phyloP scores from a whole-genome alignment of 2,797 vertebrate species.

The Syncerus caffer region DNA sequence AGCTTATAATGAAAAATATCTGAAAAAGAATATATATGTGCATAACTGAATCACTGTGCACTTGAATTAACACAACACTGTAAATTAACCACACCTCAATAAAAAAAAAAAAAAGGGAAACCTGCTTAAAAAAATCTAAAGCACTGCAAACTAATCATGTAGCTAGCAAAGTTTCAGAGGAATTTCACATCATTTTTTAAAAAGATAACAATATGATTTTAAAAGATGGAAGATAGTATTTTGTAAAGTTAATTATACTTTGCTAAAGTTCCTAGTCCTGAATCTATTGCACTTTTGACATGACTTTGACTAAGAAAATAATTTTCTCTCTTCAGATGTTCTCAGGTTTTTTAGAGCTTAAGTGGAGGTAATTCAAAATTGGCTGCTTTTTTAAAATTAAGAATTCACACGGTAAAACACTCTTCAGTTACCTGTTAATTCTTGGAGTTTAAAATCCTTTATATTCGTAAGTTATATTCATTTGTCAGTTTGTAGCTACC shows the following conservation, averaged over 20 bases:
- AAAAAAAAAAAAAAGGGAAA: accelerated
- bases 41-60: not conserved
- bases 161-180: not conserved
- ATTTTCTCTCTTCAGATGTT: not conserved
- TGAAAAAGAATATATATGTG: not conserved
- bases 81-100: not conserved
- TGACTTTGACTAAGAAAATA: not conserved
- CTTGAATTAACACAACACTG: not conserved
- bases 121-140: not conserved
- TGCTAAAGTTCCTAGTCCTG: not conserved
- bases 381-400: slow-evolving; percentile 8
- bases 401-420: not conserved
- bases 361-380: not conserved
- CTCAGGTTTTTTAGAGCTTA: not conserved
- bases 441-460: not conserved
- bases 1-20: not conserved
- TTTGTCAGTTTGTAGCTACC: not conserved
- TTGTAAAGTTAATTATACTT: not conserved
- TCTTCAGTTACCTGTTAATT: not conserved
- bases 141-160: not conserved
- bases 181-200: not conserved
- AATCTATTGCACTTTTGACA: not conserved
- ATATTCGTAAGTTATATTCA: not conserved
- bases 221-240: not conserved
- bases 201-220: not conserved